Evolutionary conservation across 1,140 invertebrate species (phyloP), one percentile per base, ranked within the genome.

Genomic region (Drosophila sproati): DNA sequence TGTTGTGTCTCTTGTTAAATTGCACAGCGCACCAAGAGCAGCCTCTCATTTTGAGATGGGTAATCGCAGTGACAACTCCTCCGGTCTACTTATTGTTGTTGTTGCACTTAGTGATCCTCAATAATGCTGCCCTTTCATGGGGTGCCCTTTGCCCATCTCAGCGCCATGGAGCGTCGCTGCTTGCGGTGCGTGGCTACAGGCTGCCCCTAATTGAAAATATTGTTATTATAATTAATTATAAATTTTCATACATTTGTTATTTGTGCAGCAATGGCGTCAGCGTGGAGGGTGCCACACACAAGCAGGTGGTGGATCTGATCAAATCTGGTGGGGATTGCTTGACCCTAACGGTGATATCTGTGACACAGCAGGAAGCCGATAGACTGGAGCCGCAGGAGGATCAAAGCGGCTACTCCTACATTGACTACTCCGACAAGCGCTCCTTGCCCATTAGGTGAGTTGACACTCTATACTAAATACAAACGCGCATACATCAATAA

Each of bases 261-360:
- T 20, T 20, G 20, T 20, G 29, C 94, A 99, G 98, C 68, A 99
- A 99, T 95, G 97, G 96, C 73, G 96, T 98, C 6, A 99, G 98
- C 94, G 99, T 99, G 0, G 99, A 99, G 94, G 99, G 99, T 50
- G 96, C 98, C 0, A 99, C 98, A 35, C 99, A 99, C 93, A 98
- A 99, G 92, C 98, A 99, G 94, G 99, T 99, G 37, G 99, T 99
- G 7, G 99, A 99, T 93, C 94, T 99, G 52, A 99, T 99, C 69
- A 99, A 99, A 93, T 99, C 98, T 8, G 98, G 99, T 2, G 98
- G 98, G 7, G 98, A 99, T 93, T 97, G 97, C 70, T 94, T 99
- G 6, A 98, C 97, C 4, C 94, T 99, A 31, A 99, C 98, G 7
- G 98, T 99, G 20, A 98, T 99, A 74, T 99, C 98, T 63, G 98